Evolutionary conservation across 2,888 invertebrate species (phyloP), one percentile per base, ranked within the genome.

Genomic region (Callimorpha dominula): DNA sequence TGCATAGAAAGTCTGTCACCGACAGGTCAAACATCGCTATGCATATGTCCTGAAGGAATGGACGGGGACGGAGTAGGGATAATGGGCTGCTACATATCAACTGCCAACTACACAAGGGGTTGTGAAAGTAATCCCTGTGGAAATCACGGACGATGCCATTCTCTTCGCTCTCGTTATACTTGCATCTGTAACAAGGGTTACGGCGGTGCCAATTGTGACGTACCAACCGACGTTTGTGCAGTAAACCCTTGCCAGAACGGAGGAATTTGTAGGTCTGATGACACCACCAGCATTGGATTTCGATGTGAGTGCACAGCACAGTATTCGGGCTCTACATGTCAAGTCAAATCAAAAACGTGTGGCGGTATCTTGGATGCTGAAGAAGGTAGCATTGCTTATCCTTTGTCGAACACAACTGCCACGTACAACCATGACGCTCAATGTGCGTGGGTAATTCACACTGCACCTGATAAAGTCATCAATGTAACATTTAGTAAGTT

Each of bases 391-490:
- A 96, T 98, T 54, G 96, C 96, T 54, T 98, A 97, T 93, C 98
- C 97, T 20, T 87, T 91, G 65, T 86, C 93, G 49, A 95, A 93
- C 76, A 90, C 93, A 7, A 92, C 91, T 1, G 89, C 93, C 6
- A 91, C 92, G 0, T 98, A 97, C 85, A 95, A 94, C 65, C 96
- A 97, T 84, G 96, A 97, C 80, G 90, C 97, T 8, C 97, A 97
- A 86, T 99, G 99, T 89, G 97, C 97, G 14, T 99, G 98, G 98
- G 96, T 97, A 0, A 97, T 99, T 74, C 95, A 96, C 70, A 97
- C 98, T 0, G 96, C 62, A 0, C 96, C 96, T 69, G 94, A 96
- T 50, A 96, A 97, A 95, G 97, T 99, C 12, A 90, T 99, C 42
- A 98, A 98, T 87, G 94, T 99, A 0, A 98, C 97, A 0, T 98